Evolutionary conservation across 2,113 vertebrate species (phyloP).

Genomic region (Anoplopoma fimbria): DNA sequence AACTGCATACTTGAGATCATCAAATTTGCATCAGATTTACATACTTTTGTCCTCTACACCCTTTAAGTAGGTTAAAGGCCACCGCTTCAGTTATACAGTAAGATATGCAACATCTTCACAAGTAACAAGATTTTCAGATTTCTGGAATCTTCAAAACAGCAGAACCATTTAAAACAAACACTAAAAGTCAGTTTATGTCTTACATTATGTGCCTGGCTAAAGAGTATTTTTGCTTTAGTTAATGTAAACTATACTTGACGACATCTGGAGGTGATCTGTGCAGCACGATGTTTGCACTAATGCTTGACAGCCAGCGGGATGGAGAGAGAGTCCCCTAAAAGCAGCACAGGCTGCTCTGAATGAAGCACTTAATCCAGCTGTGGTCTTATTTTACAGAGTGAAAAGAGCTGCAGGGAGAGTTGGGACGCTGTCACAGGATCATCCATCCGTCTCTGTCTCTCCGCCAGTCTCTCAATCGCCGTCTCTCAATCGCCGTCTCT

Average conservation of each 20-base stretch:
- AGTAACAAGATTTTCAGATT: background rate
- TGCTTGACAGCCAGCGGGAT: conserved; percentile 54
- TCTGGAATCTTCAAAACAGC: background rate
- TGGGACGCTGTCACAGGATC: conserved; percentile 41
- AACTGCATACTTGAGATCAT: conserved; percentile 63
- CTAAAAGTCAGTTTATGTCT: conserved; percentile 30
- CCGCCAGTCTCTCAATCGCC: conserved; percentile 26
- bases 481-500: background rate
- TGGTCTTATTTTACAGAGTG: background rate
- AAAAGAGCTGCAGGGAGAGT: conserved; percentile 24
- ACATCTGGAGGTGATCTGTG: conserved; percentile 80
- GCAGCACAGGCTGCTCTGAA: conserved; percentile 16
- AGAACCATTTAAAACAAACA: background rate
- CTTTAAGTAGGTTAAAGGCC: conserved; percentile 51
- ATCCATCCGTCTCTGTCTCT: conserved; percentile 26
- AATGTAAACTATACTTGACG: conserved; percentile 50
- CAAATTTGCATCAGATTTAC: conserved; percentile 64
- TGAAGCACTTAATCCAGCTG: conserved; percentile 35
- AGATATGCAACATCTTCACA: conserved; percentile 10
- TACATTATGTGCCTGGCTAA: conserved; percentile 34
- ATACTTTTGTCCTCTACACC: conserved; percentile 52
- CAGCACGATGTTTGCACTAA: conserved; percentile 58
- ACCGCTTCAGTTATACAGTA: background rate
- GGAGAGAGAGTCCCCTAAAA: conserved; percentile 44
- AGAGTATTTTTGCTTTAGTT: conserved; percentile 48